Base-by-base conservation (phyloP, 2,113 vertebrate species). In the Piprites chloris region DNA sequence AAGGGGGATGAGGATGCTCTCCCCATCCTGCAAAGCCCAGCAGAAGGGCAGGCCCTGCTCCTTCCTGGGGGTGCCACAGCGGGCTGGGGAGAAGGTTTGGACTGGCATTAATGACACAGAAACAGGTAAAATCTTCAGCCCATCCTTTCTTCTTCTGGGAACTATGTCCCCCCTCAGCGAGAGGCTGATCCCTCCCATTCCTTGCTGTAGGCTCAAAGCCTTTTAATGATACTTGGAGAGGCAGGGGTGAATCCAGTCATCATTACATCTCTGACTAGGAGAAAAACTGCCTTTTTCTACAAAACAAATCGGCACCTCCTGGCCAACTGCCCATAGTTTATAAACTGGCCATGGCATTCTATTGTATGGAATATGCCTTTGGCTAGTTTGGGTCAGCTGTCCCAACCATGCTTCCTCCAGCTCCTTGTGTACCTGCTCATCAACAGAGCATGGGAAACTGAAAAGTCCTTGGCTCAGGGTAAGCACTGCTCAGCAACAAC, bases 31-130 rank as follows among this genome's bases (percentile, higher is more conserved):
- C 9, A 6, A 14, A 68, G 23, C 52, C 39, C 67, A 73, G 50
- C 3, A 52, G 41, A 44, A 69, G 9, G 44, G 61, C 21, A 87
- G 65, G 5, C 11, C 62, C 46, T 58, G 37, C 46, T 66, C 71
- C 27, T 44, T 66, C 46, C 66, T 9, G 2, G 21, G 21, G 23
- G 2, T 5, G 2, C 9, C n/a, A 42, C 1, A 4, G 63, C 28
- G 33, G 32, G 42, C 26, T 24, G 56, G 23, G 23, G 32, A 66
- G 12, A 32, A 69, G 30, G 5, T 78, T 47, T 69, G 19, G 5
- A 9, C 8, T 47, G 46, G 5, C 35, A 21, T 23, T n/a, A 39
- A 16, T 42, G 44, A 69, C 55, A 53, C 6, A 35, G 37, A 77
- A 69, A 53, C 5, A 33, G 35, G 12, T 32, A 71, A 74, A 49